These are phyloP conservation scores for Epizoanthus fatuus DNA, from an alignment of 92 coral and sea anemone genomes.

Conservation along the genomic window DNA sequence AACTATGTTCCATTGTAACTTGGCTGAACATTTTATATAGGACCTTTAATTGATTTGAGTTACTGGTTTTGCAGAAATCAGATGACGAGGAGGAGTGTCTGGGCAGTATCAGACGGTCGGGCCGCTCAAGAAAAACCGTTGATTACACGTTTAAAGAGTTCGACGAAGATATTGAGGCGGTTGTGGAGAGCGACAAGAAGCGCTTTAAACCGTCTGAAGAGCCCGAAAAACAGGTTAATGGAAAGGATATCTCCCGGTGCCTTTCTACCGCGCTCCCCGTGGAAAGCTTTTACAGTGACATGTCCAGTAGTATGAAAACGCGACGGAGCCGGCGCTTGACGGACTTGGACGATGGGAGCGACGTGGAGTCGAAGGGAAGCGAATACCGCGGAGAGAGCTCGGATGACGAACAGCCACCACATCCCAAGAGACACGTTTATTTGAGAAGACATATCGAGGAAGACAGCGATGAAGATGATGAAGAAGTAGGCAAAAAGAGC, in stretches of 20 bases:
- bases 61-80: constrained; percentile 56
- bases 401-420: constrained; percentile 78
- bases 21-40: too few relatives aligned
- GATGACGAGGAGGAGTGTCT: constrained; percentile 75
- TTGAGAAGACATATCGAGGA: constrained; percentile 75
- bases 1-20: too few relatives aligned
- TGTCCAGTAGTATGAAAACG: neutral
- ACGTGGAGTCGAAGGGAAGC: constrained; percentile 87
- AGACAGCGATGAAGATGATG: constrained; percentile 77
- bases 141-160: constrained; percentile 98
- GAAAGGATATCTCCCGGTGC: constrained; percentile 30
- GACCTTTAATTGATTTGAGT: neutral
- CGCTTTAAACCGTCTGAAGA: constrained; percentile 60
- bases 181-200: constrained; percentile 86
- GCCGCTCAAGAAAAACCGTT: constrained; percentile 94
- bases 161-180: constrained; percentile 94
- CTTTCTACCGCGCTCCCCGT: constrained; percentile 63
- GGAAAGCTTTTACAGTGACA: constrained; percentile 58
- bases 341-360: constrained; percentile 86
- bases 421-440: constrained; percentile 78
- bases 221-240: constrained; percentile 70
- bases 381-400: constrained; percentile 80
- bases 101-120: constrained; percentile 85
- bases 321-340: constrained; percentile 89
- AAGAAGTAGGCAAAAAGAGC: constrained; percentile 37